Base-by-base conservation (phyloP, 2,888 invertebrate species). In the Pseudococcus jackbeardsleyi region DNA sequence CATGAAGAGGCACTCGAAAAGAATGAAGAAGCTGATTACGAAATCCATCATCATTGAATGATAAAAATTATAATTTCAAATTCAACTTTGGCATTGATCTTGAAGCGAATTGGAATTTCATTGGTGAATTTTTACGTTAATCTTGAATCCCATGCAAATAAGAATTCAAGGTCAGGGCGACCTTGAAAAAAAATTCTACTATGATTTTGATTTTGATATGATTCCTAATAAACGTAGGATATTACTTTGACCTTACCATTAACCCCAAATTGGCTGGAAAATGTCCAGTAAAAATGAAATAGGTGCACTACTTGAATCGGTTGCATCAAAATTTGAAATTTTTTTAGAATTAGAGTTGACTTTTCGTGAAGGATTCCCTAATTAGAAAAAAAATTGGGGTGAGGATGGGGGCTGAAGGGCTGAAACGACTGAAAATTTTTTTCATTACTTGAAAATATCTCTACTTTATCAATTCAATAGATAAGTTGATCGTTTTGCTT, bases 21-120 rank as follows among this genome's bases (percentile, higher is more conserved):
- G 64, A 64, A 19, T 19, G 22, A 15, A 19, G 1, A 9, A 3
- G 64, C 0, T 64, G 12, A 64, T n/a, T 17, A n/a, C 0, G 5
- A 59, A 15, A 59, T 64, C 22, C 7, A 64, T 64, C 22, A 22
- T 19, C 12, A 42, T 42, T 9, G 42, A 42, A 42, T 42, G 42
- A 42, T 42, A 64, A 64, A 22, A 64, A 22, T 64, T 64, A 64
- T 15, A 11, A 9, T 64, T 22, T 22, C 11, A 64, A 64, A 22
- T 64, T 64, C 64, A 64, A 64, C 64, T 64, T 19, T 22, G 64
- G 22, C 64, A 64, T 64, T 64, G 64, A 64, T 64, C 64, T 64
- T 64, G 64, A 64, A 64, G 19, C 19, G 22, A 64, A 22, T 64
- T 22, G 12, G 64, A 64, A 64, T 64, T 22, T 64, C 64, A 64